Evolutionary conservation across 2,888 invertebrate genomes (phyloP), one percentile per base, ranked within the genome.

Genomic region (Desoria tigrina): DNA sequence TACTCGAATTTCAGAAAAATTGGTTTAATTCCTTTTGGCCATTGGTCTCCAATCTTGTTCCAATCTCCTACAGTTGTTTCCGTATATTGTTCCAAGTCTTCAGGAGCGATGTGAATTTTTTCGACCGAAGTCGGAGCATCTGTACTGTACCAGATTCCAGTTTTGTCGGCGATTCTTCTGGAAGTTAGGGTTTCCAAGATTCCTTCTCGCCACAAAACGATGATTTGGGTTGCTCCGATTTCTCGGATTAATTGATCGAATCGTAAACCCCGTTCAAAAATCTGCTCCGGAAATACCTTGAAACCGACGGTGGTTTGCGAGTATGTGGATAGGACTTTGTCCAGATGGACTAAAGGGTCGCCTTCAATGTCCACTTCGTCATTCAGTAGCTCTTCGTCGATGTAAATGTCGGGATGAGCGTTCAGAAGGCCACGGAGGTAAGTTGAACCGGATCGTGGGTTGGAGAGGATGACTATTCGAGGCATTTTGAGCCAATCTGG

Each of bases 241-340:
- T 58, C 1, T 3, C 37, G 4, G 1, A 68, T 49, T 1, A 71
- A 27, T 1, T 61, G 45, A 1, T 51, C 58, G 11, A 71, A 61
- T 39, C 56, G 23, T 1, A 71, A 18, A 2, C 58, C 32, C 26
- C 63, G 59, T 11, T 26, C 24, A 27, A 50, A 68, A 7, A 71
- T 55, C 28, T 71, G 71, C n/a, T 66, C 61, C 1, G 71, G 71
- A 39, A 71, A 71, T 6, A 68, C 59, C 28, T 71, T 68, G 32
- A 71, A 63, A 2, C 71, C 71, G 0, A 60, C 64, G 18, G 16
- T 65, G 9, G 65, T 66, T 7, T 56, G 28, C 27, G 42, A n/a
- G 4, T 54, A 23, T 1, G 21, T 21, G 1, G 50, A 32, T 14
- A 71, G 18, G 0, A 21, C 18, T 3, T 61, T 37, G 37, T 58